These are phyloP conservation scores for Limenitis camilla DNA, from an alignment of 2,888 invertebrate species.

Conservation along the genomic window DNA sequence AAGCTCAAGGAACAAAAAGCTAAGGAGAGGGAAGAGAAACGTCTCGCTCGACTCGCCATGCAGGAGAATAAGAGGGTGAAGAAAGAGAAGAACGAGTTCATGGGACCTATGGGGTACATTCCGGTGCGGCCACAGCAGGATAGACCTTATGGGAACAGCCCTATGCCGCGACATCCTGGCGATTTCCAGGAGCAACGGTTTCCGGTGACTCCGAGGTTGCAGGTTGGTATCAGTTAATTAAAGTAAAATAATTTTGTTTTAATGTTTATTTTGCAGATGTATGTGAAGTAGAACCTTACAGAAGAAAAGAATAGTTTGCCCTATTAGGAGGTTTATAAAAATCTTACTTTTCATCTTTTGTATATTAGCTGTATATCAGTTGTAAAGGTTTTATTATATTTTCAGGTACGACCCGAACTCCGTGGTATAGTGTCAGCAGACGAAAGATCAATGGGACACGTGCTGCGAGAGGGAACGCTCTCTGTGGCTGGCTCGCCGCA, in stretches of 20 bases:
- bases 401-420: too few species aligned
- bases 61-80: conserved; percentile 61
- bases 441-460: conserved; percentile 42
- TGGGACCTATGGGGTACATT: conserved; percentile 36
- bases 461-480: conserved; percentile 52
- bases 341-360: too few species aligned
- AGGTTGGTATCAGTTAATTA: conserved; percentile 18
- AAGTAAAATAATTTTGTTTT: too few species aligned
- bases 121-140: conserved; percentile 25
- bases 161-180: conserved; percentile 18
- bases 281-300: too few species aligned
- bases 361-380: too few species aligned
- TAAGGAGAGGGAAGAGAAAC: conserved; percentile 66
- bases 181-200: conserved; percentile 43
- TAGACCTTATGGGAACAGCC: conserved; percentile 14
- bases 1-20: conserved; percentile 62
- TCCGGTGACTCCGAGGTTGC: conserved; percentile 38
- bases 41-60: conserved; percentile 52
- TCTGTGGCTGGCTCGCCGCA: conserved; percentile 71
- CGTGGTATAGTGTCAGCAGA: conserved; percentile 42
- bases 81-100: conserved; percentile 43
- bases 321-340: too few species aligned
- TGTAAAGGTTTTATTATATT: too few species aligned
- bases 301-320: too few species aligned
- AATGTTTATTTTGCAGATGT: too few species aligned